Conservation (phyloP, 2,888 invertebrate genomes). For the Spisula solida region DNA sequence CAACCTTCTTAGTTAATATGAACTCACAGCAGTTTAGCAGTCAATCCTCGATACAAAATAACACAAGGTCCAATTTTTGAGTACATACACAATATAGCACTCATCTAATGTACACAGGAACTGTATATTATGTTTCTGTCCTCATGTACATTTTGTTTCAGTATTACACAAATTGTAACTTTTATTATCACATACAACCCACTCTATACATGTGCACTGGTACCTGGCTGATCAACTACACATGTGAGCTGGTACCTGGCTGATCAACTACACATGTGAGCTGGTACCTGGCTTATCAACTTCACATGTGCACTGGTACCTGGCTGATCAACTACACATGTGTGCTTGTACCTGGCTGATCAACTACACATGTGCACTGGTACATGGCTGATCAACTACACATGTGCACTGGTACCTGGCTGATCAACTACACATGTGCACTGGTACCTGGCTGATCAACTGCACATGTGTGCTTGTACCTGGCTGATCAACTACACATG, state of each 20-base stretch:
- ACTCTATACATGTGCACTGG: slow-evolving; percentile 20
- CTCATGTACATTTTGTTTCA: neutral
- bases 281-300: no score
- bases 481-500: neutral
- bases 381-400: neutral
- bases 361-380: slow-evolving; percentile 2
- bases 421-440: slow-evolving; percentile 4
- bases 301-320: slow-evolving; percentile 22
- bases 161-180: neutral
- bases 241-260: slow-evolving; percentile 8
- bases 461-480: slow-evolving; percentile 15
- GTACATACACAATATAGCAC: neutral
- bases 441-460: neutral
- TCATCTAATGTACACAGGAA: neutral
- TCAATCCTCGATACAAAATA: neutral
- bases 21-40: no score
- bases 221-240: slow-evolving; percentile 3
- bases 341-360: no score
- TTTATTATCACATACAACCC: neutral
- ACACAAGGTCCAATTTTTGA: neutral
- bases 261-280: neutral
- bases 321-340: neutral
- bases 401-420: no score
- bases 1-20: no score
- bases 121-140: neutral